These are phyloP conservation scores for Cerastoderma edule DNA, from an alignment of 2,888 invertebrate species.

Conservation along the genomic window DNA sequence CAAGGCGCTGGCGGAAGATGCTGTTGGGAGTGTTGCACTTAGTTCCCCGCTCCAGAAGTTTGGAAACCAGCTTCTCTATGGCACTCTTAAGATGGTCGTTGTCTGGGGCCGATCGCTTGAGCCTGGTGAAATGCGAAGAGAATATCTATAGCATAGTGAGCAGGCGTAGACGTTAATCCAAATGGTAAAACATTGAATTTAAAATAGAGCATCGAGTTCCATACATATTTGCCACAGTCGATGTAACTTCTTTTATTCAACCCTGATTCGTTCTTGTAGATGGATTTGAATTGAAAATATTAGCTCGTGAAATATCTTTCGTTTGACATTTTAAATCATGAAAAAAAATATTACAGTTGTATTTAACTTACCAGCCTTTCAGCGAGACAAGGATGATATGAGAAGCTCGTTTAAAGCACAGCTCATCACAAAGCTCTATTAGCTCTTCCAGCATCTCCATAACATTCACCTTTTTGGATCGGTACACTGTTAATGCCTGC, in stretches of 20 bases:
- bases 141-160: no score
- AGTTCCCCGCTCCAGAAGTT: not conserved
- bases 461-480: not conserved
- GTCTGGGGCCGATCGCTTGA: not conserved
- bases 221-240: no score
- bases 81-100: conserved; percentile 5
- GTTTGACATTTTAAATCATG: no score
- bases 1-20: conserved; percentile 6
- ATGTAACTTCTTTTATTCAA: no score
- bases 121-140: not conserved
- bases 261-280: no score
- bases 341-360: no score
- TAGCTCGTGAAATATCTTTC: no score
- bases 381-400: conserved; percentile 9
- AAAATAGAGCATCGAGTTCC: no score
- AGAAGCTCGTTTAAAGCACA: conserved; percentile 4
- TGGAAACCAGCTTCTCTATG: not conserved
- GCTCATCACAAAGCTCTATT: not conserved
- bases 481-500: conserved; percentile 9
- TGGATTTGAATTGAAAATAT: no score
- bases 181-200: no score
- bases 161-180: no score
- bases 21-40: conserved; percentile 4
- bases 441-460: conserved; percentile 8
- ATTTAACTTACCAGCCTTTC: conserved; percentile 15